Evolutionary conservation across 64 coral and sea anemone species (phyloP).

Genomic region (Cladopsammia gracilis): DNA sequence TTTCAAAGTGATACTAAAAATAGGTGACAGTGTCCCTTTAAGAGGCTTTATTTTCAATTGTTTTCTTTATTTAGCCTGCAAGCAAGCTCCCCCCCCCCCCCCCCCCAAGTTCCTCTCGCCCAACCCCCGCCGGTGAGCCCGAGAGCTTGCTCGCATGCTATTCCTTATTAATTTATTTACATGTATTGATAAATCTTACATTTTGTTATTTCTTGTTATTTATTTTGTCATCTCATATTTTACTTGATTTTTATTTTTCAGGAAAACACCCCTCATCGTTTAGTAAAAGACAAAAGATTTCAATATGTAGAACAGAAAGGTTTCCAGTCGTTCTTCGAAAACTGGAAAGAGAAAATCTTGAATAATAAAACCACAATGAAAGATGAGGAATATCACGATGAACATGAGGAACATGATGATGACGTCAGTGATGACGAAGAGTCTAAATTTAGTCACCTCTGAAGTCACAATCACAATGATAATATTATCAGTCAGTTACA

Average conservation of each 20-base stretch:
- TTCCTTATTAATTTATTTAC: too few species aligned
- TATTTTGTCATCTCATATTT: too few species aligned
- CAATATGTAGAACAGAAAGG: constrained; percentile 22
- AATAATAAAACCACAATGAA: not conserved
- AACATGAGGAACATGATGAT: not conserved
- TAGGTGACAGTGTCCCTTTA: too few species aligned
- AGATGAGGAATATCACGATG: not conserved
- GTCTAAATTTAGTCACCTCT: constrained; percentile 36
- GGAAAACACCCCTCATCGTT: not conserved
- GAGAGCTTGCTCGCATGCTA: too few species aligned
- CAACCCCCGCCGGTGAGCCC: too few species aligned
- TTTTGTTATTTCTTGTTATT: not conserved
- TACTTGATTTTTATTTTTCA: not conserved
- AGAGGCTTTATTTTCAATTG: too few species aligned
- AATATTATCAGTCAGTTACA: too few species aligned
- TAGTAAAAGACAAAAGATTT: constrained; percentile 6
- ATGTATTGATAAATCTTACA: too few species aligned
- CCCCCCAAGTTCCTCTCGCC: too few species aligned
- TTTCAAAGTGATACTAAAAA: too few species aligned
- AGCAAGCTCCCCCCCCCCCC: too few species aligned
- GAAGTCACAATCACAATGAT: not conserved
- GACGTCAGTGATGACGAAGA: not conserved
- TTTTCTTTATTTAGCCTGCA: too few species aligned
- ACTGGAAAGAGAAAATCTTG: constrained; percentile 14
- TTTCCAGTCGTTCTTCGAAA: constrained; percentile 35